These are phyloP conservation scores for Agrotis exclamationis DNA, from an alignment of 2,888 invertebrate species.

Conservation along the genomic window DNA sequence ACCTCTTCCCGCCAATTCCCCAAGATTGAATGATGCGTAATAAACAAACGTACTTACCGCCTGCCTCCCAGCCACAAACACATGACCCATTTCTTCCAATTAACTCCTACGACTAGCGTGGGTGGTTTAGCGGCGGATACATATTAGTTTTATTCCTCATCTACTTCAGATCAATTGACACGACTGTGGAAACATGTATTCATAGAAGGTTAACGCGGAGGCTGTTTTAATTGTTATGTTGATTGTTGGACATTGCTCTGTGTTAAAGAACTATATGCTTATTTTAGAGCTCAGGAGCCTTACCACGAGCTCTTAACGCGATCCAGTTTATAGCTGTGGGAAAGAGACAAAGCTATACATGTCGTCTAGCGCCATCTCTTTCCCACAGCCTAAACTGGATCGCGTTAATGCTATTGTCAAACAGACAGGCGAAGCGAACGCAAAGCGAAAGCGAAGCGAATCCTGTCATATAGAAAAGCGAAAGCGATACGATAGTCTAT, in stretches of 20 bases:
- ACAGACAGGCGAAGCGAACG: too few species aligned
- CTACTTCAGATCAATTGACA: slow-evolving; percentile 60
- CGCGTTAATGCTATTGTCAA: too few species aligned
- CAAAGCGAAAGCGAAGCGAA: too few species aligned
- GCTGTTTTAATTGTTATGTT: slow-evolving; percentile 11
- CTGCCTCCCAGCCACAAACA: slow-evolving; percentile 44
- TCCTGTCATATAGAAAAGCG: too few species aligned
- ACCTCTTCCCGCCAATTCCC: too few species aligned
- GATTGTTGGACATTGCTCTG: slow-evolving; percentile 13
- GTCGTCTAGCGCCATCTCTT: too few species aligned
- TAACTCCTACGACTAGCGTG: slow-evolving; percentile 62
- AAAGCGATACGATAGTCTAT: too few species aligned
- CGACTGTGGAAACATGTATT: slow-evolving; percentile 37
- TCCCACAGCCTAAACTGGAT: too few species aligned
- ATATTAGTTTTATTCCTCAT: slow-evolving; percentile 64
- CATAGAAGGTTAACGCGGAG: slow-evolving; percentile 18
- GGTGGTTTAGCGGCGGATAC: slow-evolving; percentile 58
- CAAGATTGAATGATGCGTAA: slow-evolving; percentile 54
- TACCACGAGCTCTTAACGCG: too few species aligned
- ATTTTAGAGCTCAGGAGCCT: too few species aligned
- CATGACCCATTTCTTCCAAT: slow-evolving; percentile 67
- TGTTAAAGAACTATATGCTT: slow-evolving; percentile 3
- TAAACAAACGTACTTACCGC: slow-evolving; percentile 46
- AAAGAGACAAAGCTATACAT: too few species aligned
- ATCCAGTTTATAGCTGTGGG: too few species aligned